Evolutionary conservation across 2,888 invertebrate genomes (phyloP).

Genomic region (Archips crataeganus): DNA sequence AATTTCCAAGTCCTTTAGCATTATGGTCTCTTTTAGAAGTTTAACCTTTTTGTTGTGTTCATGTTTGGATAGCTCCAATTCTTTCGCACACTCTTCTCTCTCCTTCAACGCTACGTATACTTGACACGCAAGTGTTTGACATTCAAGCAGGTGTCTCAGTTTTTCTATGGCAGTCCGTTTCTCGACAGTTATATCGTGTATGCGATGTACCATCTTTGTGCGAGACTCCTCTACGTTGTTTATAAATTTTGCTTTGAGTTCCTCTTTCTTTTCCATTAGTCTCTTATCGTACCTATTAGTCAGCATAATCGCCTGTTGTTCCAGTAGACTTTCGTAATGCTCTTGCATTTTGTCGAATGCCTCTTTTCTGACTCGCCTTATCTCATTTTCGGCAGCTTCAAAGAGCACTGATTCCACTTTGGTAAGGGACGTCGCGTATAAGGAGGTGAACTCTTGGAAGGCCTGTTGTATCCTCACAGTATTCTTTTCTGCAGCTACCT

Average conservation of each 20-base stretch:
- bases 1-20: slow-evolving; percentile 65
- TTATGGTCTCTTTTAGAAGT: slow-evolving; percentile 57
- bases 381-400: slow-evolving; percentile 63
- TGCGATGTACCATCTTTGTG: slow-evolving; percentile 49
- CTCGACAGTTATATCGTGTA: slow-evolving; percentile 73
- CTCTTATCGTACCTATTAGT: slow-evolving; percentile 64
- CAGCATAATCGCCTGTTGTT: slow-evolving; percentile 66
- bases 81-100: slow-evolving; percentile 64
- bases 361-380: slow-evolving; percentile 57
- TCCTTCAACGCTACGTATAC: slow-evolving; percentile 78
- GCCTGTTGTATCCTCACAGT: slow-evolving; percentile 61
- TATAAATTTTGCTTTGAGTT: slow-evolving; percentile 63
- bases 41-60: slow-evolving; percentile 66
- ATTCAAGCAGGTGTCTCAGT: slow-evolving; percentile 64
- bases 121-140: slow-evolving; percentile 77
- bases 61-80: slow-evolving; percentile 57
- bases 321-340: slow-evolving; percentile 57
- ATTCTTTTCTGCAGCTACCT: slow-evolving; percentile 55
- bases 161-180: slow-evolving; percentile 74
- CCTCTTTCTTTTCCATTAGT: slow-evolving; percentile 59
- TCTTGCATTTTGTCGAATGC: slow-evolving; percentile 61
- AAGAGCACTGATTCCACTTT: slow-evolving; percentile 67
- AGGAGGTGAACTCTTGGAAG: slow-evolving; percentile 60
- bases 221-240: slow-evolving; percentile 55
- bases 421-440: slow-evolving; percentile 63